A percentile compares a stretch with the other conserved stretches of the same genome.
These are phyloP conservation scores for Epirrita christyi DNA, from an alignment of 2,888 invertebrate genomes.

Conservation along the genomic window DNA sequence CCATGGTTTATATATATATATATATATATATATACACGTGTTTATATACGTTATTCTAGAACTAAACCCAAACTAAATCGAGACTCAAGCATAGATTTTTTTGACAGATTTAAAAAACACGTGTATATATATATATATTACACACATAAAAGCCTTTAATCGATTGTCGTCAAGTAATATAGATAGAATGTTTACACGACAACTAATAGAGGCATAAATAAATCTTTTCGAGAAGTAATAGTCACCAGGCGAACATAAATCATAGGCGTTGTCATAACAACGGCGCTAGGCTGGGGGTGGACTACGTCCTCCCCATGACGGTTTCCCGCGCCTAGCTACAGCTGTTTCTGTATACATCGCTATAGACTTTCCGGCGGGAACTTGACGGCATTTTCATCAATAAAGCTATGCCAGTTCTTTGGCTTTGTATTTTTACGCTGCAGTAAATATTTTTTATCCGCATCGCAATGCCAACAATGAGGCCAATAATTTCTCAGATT, in stretches of 20 bases:
- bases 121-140: too few species aligned
- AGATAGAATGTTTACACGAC: conserved; percentile 26
- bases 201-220: conserved; percentile 30
- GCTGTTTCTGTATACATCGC: conserved; percentile 63
- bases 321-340: conserved; percentile 68
- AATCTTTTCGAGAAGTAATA: conserved; percentile 37
- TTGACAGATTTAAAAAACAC: too few species aligned
- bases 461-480: conserved; percentile 9
- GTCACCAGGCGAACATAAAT: conserved; percentile 71
- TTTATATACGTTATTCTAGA: too few species aligned
- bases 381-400: conserved; percentile 57
- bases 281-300: conserved; percentile 59
- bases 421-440: conserved; percentile 28
- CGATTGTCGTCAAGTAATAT: conserved; percentile 19
- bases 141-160: too few species aligned
- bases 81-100: too few species aligned
- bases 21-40: too few species aligned
- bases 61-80: too few species aligned
- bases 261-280: conserved; percentile 70
- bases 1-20: too few species aligned
- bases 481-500: conserved; percentile 3
- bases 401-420: conserved; percentile 48
- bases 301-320: conserved; percentile 49
- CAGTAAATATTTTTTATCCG: conserved; percentile 5
- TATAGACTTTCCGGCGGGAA: conserved; percentile 60